These are phyloP conservation scores for Ascidia mentula DNA, from an alignment of 23 tunicate species.

Conservation along the genomic window DNA sequence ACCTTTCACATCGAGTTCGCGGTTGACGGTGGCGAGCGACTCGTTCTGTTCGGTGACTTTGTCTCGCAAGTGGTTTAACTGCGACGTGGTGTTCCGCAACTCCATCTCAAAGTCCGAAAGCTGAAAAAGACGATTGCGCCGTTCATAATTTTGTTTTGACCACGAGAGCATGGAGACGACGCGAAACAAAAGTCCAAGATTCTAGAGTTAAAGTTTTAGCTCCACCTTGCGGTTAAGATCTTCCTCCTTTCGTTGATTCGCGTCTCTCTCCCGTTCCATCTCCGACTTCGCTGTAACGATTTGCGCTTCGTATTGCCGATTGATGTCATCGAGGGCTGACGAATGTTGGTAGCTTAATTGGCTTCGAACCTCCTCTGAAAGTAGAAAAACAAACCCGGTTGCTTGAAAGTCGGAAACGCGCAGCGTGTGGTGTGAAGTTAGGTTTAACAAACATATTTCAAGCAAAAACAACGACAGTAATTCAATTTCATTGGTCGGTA, in stretches of 20 bases:
- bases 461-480: neutral
- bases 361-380: slow-evolving; percentile 61
- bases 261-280: slow-evolving; percentile 29
- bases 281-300: slow-evolving; percentile 52
- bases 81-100: slow-evolving; percentile 27
- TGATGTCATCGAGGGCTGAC: slow-evolving; percentile 58
- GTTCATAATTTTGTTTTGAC: no score
- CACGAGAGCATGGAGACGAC: no score
- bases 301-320: slow-evolving; percentile 73
- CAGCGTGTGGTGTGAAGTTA: no score
- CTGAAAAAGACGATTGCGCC: no score
- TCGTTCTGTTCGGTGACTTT: slow-evolving; percentile 60
- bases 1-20: slow-evolving; percentile 83
- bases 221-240: slow-evolving; percentile 45
- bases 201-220: no score
- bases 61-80: slow-evolving; percentile 33
- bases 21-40: slow-evolving; percentile 43
- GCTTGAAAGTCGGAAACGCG: neutral
- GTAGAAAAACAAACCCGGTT: neutral
- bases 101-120: slow-evolving; percentile 66
- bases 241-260: slow-evolving; percentile 45
- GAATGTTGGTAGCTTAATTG: slow-evolving; percentile 70
- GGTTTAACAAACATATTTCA: no score
- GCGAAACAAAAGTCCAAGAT: no score
- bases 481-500: neutral